These are phyloP conservation scores for Pantherophis guttatus DNA, from an alignment of 2,113 vertebrate species.

Conservation along the genomic window DNA sequence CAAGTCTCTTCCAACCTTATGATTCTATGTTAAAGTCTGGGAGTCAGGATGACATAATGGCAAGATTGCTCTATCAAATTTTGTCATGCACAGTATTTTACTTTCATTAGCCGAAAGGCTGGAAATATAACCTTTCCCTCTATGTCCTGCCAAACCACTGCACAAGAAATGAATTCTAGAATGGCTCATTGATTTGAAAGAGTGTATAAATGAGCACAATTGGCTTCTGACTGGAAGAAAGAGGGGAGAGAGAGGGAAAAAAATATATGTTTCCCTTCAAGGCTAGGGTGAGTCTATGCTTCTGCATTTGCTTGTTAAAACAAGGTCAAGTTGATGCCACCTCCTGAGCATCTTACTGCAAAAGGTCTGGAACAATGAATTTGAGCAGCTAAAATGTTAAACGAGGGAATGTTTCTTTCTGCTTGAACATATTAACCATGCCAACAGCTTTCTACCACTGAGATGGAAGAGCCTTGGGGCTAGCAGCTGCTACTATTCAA, in stretches of 20 bases:
- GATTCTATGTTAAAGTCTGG: background rate
- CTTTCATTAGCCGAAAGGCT: background rate
- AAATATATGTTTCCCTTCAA: background rate
- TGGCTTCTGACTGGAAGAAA: background rate
- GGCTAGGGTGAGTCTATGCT: background rate
- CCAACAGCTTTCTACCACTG: background rate
- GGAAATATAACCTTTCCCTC: background rate
- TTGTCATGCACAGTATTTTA: background rate
- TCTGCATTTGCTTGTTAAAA: background rate
- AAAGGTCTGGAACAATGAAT: background rate
- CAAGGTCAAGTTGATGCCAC: accelerated
- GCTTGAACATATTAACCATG: background rate
- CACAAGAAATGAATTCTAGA: background rate
- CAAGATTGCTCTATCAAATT: background rate
- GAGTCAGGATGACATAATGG: background rate
- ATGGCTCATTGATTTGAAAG: background rate
- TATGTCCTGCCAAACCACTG: accelerated
- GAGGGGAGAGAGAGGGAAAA: background rate
- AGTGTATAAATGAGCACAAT: background rate
- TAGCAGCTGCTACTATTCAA: background rate
- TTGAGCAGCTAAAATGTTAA: background rate
- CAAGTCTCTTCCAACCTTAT: background rate
- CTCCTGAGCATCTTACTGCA: background rate
- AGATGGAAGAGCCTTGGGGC: background rate
- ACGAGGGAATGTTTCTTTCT: slow-evolving; percentile 34